Conservation (phyloP, 2,113 vertebrate species). For the Mus musculus region GRCm39 chr8:25319501-25320000, state of each 20-base stretch:
- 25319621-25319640: not conserved
- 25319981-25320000: not conserved
- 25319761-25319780: not conserved
- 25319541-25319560: not conserved
- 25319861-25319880: not conserved
- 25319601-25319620: not conserved
- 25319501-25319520: not conserved
- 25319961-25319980: not conserved
- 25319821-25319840: no score
- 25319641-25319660: not conserved
- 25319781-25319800: not conserved
- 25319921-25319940: not conserved
- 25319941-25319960: not conserved
- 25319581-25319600: not conserved
- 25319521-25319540: not conserved
- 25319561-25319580: not conserved
- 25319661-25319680: not conserved
- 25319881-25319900: not conserved
- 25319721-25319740: not conserved
- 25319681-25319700: not conserved
- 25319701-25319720: not conserved
- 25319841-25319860: no score
- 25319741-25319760: not conserved
- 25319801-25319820: not conserved
- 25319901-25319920: not conserved